phyloP scores from a whole-genome alignment of 2,888 invertebrate species.

The Brenthis hecate region DNA sequence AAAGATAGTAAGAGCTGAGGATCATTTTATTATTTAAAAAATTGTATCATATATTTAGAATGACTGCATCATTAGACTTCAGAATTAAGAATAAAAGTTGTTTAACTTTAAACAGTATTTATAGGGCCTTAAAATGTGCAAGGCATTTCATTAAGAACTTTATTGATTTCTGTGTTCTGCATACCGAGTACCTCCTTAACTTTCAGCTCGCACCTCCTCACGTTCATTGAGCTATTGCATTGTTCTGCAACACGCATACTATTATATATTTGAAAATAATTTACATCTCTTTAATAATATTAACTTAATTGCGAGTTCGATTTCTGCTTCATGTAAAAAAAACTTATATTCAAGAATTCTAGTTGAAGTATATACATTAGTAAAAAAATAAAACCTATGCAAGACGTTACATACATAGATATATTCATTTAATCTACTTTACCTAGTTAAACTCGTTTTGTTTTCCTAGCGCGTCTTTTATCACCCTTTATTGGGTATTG shows the following conservation, averaged over 20 bases:
- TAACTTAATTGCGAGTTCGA: neutral
- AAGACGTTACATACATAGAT: conserved; percentile 4
- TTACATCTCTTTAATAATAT: neutral
- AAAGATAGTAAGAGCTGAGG: too few relatives aligned
- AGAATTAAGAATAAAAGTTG: too few relatives aligned
- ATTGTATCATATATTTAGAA: too few relatives aligned
- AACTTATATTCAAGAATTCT: too few relatives aligned
- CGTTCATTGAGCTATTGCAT: conserved; percentile 1
- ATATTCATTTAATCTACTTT: conserved; percentile 2
- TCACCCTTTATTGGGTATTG: neutral
- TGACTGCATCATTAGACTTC: too few relatives aligned
- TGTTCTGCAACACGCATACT: neutral
- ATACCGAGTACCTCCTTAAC: neutral
- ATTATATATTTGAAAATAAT: neutral
- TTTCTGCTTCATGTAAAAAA: too few relatives aligned
- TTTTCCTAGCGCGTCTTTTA: conserved; percentile 11
- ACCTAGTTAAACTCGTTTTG: conserved; percentile 4
- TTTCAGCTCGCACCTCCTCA: neutral
- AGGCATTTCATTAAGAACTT: conserved; percentile 4
- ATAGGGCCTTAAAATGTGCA: neutral
- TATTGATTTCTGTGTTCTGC: neutral
- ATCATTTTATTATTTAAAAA: too few relatives aligned
- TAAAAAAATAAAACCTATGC: neutral
- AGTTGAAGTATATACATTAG: too few relatives aligned
- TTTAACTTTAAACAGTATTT: too few relatives aligned